Evolutionary conservation across 2,888 invertebrate genomes (phyloP), one percentile per base, ranked within the genome.

Genomic region (Calliopum simillimum): DNA sequence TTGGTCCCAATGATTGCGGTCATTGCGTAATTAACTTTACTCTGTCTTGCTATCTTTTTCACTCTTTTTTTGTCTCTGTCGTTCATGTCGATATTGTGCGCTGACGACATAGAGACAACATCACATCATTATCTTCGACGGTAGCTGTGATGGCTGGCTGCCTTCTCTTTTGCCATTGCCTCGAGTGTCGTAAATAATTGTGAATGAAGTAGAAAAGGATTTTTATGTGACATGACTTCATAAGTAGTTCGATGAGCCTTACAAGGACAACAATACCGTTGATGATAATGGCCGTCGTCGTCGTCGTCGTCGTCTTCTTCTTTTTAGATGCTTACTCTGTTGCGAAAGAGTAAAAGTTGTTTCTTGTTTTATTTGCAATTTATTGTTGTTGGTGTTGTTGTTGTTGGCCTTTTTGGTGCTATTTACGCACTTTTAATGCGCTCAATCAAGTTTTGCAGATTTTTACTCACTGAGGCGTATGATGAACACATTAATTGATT

Each of bases 151-250:
- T n/a, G n/a, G n/a, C 16, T 16, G 14, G 16, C 14, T 23, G 23
- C 53, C 53, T 14, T 33, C 16, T 8, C 56, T 41, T 14, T 16
- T 19, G 13, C 13, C 59, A 19, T 16, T 2, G 33, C 33, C 33
- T 33, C 33, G 33, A 33, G 16, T 5, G 25, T 25, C 64, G 19
- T 43, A 63, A 62, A 65, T 65, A 66, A 73, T 71, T 71, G 58
- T 56, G 72, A 47, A 53, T 64, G 59, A 66, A 70, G 68, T 62
- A 25, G 65, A 66, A 71, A 74, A 74, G 73, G 75, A 67, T 78
- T 76, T 64, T 19, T 43, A 74, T 74, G 74, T 74, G 78, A 74
- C 74, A 73, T 69, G 75, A 77, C 76, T 75, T 72, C 71, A 75
- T 75, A 75, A 78, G 65, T 55, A 44, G 55, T 53, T 55, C n/a